Evolutionary conservation across 64 coral and sea anemone genomes (phyloP).

Genomic region (Dendronephthya gigantea): DNA sequence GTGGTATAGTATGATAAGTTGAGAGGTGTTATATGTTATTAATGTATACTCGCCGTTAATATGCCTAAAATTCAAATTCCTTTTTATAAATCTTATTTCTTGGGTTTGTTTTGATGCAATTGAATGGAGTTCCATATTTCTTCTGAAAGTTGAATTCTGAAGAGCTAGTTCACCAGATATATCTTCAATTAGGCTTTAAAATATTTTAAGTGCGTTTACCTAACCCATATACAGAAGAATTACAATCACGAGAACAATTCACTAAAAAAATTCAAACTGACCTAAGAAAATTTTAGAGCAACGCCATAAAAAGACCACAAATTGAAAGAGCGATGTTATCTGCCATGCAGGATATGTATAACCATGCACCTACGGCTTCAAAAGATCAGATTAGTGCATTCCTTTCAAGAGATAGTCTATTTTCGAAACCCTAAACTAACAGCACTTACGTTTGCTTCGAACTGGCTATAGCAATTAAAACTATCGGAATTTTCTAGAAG

Average conservation of each 20-base stretch:
- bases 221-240: not conserved
- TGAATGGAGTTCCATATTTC: too few species aligned
- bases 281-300: not conserved
- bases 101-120: not conserved
- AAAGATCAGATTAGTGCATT: not conserved
- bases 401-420: not conserved
- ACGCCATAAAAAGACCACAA: not conserved
- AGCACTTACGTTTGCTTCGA: not conserved
- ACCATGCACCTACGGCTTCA: not conserved
- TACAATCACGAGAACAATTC: not conserved
- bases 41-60: not conserved
- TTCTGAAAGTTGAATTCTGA: too few species aligned
- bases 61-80: not conserved
- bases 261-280: not conserved
- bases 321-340: not conserved
- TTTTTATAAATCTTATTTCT: not conserved
- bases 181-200: not conserved
- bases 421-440: not conserved
- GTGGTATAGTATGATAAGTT: not conserved
- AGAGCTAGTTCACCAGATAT: too few species aligned
- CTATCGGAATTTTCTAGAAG: not conserved
- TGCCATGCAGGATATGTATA: not conserved
- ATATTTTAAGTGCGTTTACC: not conserved
- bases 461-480: not conserved
- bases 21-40: not conserved